phyloP scores from a whole-genome alignment of 2,888 invertebrate genomes.

The Nowickia ferox region DNA sequence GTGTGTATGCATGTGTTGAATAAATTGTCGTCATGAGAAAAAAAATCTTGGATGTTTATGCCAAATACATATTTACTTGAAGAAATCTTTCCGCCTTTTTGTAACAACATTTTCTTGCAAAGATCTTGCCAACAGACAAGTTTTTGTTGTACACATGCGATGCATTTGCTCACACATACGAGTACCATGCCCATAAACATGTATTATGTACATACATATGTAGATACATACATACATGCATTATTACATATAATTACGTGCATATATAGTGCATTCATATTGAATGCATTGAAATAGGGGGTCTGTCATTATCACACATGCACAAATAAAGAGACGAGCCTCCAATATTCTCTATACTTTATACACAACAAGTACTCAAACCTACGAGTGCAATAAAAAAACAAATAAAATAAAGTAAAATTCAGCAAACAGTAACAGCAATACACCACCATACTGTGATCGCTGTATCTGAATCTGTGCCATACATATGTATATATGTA shows the following conservation, averaged over 20 bases:
- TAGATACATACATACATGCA: background rate
- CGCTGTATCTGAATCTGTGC: conserved; percentile 22
- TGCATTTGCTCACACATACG: conserved; percentile 33
- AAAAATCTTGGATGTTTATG: conserved; percentile 56
- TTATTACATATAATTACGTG: background rate
- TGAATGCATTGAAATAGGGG: conserved; percentile 47
- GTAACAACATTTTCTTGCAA: conserved; percentile 13
- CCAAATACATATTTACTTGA: conserved; percentile 48
- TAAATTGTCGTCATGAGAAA: conserved; percentile 46
- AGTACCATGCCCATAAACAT: conserved; percentile 22
- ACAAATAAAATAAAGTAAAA: conserved; percentile 17
- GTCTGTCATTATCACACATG: conserved; percentile 55
- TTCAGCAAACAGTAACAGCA: conserved; percentile 17
- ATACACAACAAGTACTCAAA: background rate
- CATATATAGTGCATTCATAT: background rate
- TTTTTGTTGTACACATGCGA: conserved; percentile 26
- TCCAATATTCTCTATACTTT: conserved; percentile 72
- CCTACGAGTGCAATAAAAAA: background rate
- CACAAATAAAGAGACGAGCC: conserved; percentile 76
- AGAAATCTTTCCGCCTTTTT: background rate
- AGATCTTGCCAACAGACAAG: conserved; percentile 36
- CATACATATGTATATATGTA: background rate
- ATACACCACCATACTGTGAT: background rate
- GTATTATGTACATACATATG: background rate
- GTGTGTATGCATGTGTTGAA: background rate